A percentile compares a stretch with the other conserved stretches of the same genome.
Evolutionary conservation across 2,888 invertebrate species (phyloP).

Genomic region (Leucophenga maculata): DNA sequence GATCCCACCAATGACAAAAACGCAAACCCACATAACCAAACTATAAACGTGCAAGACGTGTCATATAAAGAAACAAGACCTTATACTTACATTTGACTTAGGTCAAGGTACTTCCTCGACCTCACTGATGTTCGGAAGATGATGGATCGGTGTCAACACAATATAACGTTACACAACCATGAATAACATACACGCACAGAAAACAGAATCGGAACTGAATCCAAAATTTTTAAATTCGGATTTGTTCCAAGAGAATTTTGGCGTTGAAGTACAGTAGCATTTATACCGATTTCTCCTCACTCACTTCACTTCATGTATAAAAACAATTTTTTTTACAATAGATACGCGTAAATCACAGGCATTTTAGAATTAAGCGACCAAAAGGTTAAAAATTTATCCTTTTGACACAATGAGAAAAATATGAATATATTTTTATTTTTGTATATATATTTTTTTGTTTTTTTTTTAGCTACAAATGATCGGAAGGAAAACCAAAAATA

Average conservation of each 20-base stretch:
- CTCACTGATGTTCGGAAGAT: too few relatives aligned
- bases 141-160: too few relatives aligned
- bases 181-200: too few relatives aligned
- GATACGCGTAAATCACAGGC: conserved; percentile 42
- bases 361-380: conserved; percentile 44
- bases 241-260: conserved; percentile 16
- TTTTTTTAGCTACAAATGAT: conserved; percentile 43
- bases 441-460: conserved; percentile 25
- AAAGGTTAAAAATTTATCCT: conserved; percentile 22
- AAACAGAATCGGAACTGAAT: conserved; percentile 8
- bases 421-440: background rate
- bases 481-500: conserved; percentile 42
- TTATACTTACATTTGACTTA: too few relatives aligned
- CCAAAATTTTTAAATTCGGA: conserved; percentile 18
- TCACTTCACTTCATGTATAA: background rate
- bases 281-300: background rate
- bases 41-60: too few relatives aligned
- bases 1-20: too few relatives aligned
- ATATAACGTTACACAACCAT: too few relatives aligned
- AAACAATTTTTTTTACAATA: conserved; percentile 39
- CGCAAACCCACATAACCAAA: too few relatives aligned
- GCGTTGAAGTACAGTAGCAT: conserved; percentile 34
- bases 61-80: too few relatives aligned
- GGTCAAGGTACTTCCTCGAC: too few relatives aligned
- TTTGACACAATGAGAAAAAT: conserved; percentile 16